Base-by-base conservation (phyloP, 2,113 vertebrate species). In the Gallinago paraguaiae region DNA sequence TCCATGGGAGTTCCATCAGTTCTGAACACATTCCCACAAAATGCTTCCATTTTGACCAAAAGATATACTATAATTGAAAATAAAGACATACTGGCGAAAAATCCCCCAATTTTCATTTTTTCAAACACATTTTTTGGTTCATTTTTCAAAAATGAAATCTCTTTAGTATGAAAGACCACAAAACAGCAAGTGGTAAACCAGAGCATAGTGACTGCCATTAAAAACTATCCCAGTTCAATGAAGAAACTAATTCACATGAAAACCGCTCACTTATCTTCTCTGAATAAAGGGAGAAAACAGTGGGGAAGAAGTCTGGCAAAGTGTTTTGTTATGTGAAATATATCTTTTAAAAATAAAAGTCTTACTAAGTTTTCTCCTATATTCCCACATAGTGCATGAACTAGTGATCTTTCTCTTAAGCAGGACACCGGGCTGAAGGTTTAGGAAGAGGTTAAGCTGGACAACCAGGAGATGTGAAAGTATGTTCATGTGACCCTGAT, bases 131-230 rank as follows among this genome's bases (percentile, higher is more conserved):
- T 77, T 80, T 86, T 82, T 81, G 1, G 2, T 77, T 64, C 7
- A 9, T 74, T 54, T 87, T 90, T 75, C 25, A 86, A 41, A 90
- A 90, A 86, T 35, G 1, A 84, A 70, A 64, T 64, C 20, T 79
- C 19, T 61, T 83, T 84, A 51, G 24, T 77, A 74, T 53, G 16
- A 77, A 86, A 91, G 53, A 68, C 83, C 46, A 80, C 57, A 45
- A 94, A 95, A 67, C 30, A 90, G 9, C n/a, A 90, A 86, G 69
- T 71, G 74, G 69, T 84, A 92, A 92, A 84, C 69, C 43, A 92
- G 5, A 10, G 50, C 1, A 1, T 46, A 85, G 28, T 41, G 50
- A 53, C 56, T 70, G 41, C 13, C 30, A 37, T 79, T 51, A 91
- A 78, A 92, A 93, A 75, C 30, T 87, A n/a, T 46, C 79, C 48